Percentiles rank a stretch among this genome's conserved stretches.
Evolutionary conservation across 2,113 vertebrate genomes (phyloP).

Genomic region (Mixornis gularis): DNA sequence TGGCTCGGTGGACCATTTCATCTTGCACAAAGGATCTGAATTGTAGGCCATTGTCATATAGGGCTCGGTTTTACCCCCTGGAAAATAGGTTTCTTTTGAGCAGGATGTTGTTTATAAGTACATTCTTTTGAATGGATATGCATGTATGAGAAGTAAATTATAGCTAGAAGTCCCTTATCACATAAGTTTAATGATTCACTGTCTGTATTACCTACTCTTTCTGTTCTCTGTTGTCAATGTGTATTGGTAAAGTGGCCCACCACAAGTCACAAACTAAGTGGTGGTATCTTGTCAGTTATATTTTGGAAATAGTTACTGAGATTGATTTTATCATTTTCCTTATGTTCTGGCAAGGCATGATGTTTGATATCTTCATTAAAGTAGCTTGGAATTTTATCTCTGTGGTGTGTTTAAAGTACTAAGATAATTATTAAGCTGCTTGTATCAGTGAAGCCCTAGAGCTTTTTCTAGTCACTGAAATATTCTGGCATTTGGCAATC

Average conservation of each 20-base stretch:
- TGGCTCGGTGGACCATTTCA: background rate
- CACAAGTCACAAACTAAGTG: background rate
- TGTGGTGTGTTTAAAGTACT: background rate
- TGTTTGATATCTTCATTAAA: background rate
- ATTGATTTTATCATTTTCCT: background rate
- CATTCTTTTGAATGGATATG: background rate
- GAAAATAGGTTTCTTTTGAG: background rate
- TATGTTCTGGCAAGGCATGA: background rate
- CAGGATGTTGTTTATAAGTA: background rate
- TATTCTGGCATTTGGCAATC: background rate
- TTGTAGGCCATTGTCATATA: background rate
- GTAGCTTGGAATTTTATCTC: background rate
- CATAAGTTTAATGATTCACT: background rate
- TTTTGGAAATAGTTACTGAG: background rate
- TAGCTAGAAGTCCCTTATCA: background rate
- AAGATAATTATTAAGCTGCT: background rate
- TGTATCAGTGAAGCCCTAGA: background rate
- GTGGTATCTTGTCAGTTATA: background rate
- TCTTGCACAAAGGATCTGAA: slow-evolving; percentile 64
- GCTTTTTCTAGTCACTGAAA: background rate
- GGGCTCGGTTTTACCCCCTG: background rate
- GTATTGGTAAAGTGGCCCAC: background rate
- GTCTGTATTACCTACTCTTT: background rate
- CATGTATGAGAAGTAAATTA: background rate
- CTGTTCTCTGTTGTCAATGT: background rate